Base-by-base conservation (phyloP, 1,140 invertebrate species). In the Orchesella cincta region DNA sequence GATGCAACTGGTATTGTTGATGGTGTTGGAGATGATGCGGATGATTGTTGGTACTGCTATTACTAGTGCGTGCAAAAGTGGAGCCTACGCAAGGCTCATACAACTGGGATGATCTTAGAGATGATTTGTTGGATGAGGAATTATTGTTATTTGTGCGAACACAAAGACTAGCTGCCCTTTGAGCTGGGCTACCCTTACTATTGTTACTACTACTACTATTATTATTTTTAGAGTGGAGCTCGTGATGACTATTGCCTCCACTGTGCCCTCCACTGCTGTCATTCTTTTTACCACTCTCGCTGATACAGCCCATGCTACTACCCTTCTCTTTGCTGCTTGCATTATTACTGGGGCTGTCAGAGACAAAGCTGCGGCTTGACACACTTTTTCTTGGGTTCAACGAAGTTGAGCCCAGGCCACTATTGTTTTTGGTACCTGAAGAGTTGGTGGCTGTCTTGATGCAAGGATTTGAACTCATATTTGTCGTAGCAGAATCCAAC, bases 121-220 rank as follows among this genome's bases (percentile, higher is more conserved):
- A 57, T n/a, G 54, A 14, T n/a, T 67, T 67, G 33, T 67, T 67
- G 31, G n/a, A n/a, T n/a, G n/a, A n/a, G n/a, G n/a, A n/a, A n/a
- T 33, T 67, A 23, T 12, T 23, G 23, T 57, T 57, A 52, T 16
- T 76, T 0, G 78, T 31, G 12, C 78, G 73, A 36, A 79, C 39
- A 74, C 75, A 77, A 74, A 81, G 76, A 81, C 79, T 79, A 73
- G 74, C 73, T 28, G 78, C 73, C 36, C 80, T 73, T 75, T 78
- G 78, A 31, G 75, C 62, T 14, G 70, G 71, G 39, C 34, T 73
- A 54, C 62, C 62, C 26, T 78, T 75, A 34, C 57, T 74, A 12
- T 57, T 36, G 36, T 73, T 33, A 33, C 51, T 54, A 71, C 29
- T 36, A 36, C 75, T 76, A 74, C 52, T 51, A 51, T 31, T 46